Conservation (phyloP, 2,113 vertebrate species). For the Tautogolabrus adspersus region DNA sequence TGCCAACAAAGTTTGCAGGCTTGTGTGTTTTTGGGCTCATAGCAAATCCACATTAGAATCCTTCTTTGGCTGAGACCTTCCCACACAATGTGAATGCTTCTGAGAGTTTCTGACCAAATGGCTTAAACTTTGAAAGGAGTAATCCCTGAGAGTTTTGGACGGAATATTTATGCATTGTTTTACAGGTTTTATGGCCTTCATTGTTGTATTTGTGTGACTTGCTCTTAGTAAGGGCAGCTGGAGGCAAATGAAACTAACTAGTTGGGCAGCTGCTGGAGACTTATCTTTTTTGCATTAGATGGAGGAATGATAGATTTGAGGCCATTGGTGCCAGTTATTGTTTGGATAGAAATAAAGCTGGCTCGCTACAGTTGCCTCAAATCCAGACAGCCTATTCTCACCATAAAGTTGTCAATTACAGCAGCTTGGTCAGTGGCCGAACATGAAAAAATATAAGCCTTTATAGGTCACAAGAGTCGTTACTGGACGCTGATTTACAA, state of each 20-base stretch:
- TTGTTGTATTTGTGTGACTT: background rate
- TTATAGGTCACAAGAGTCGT: background rate
- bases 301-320: background rate
- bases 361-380: background rate
- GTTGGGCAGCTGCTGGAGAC: background rate
- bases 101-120: background rate
- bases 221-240: background rate
- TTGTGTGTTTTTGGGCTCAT: background rate
- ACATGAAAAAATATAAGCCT: background rate
- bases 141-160: background rate
- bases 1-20: background rate
- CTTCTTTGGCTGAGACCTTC: slow-evolving; percentile 1
- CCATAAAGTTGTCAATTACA: background rate
- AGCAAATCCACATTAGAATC: background rate
- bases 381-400: background rate
- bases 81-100: background rate
- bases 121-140: background rate
- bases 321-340: background rate
- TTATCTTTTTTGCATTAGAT: background rate
- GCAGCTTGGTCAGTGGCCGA: background rate
- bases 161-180: background rate
- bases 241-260: background rate
- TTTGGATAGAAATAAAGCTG: background rate
- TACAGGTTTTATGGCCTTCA: background rate
- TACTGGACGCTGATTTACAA: background rate